These are phyloP conservation scores for Venustoraphidia nigricollis DNA, from an alignment of 2,888 invertebrate species.

Conservation along the genomic window DNA sequence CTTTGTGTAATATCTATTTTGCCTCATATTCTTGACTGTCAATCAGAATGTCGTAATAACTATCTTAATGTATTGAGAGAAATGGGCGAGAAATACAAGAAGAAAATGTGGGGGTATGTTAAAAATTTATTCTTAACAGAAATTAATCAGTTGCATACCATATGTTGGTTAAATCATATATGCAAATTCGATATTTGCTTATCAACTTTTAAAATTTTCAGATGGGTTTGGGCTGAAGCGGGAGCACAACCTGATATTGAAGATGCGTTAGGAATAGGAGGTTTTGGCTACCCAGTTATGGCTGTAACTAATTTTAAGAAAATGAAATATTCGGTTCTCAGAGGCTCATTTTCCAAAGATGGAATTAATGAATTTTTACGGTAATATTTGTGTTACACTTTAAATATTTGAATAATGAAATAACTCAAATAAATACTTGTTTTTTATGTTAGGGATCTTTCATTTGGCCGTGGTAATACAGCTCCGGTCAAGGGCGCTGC, in stretches of 20 bases:
- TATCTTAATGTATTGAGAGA: conserved; percentile 58
- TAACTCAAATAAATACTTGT: background rate
- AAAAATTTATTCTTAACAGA: background rate
- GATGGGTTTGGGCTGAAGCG: conserved; percentile 93
- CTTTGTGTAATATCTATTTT: conserved; percentile 83
- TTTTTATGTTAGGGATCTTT: conserved; percentile 52
- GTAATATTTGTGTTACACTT: conserved; percentile 19
- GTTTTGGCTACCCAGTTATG: conserved; percentile 97
- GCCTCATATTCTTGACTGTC: conserved; percentile 93
- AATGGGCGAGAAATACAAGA: conserved; percentile 83
- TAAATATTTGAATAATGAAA: background rate
- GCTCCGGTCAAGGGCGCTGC: conserved; percentile 70
- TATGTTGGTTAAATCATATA: background rate
- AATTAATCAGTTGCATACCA: background rate
- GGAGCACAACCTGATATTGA: conserved; percentile 73
- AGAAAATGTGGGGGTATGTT: conserved; percentile 81
- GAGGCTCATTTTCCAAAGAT: conserved; percentile 85
- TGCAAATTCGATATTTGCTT: background rate
- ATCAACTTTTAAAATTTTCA: conserved; percentile 18
- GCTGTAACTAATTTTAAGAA: conserved; percentile 93
- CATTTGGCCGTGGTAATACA: conserved; percentile 85
- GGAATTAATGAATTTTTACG: conserved; percentile 92
- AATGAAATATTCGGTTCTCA: conserved; percentile 85
- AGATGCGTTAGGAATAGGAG: conserved; percentile 84
- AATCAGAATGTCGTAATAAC: conserved; percentile 78